Base-by-base conservation (phyloP, 2,888 invertebrate genomes). In the Ichneumoninae sp. region DNA sequence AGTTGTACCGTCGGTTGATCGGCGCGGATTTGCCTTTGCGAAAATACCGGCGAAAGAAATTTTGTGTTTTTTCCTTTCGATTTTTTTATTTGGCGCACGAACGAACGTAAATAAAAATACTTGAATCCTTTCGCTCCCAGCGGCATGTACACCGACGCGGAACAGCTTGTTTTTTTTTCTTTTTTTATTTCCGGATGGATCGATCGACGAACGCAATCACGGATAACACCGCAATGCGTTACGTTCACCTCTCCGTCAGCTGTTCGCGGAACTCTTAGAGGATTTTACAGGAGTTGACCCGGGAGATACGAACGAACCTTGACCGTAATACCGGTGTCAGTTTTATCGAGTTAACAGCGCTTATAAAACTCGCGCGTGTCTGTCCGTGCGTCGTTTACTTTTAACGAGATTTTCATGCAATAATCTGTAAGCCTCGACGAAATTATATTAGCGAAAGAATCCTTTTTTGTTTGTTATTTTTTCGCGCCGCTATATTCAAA, bases 201-300 rank as follows among this genome's bases (percentile, higher is more conserved):
- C 78, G 80, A 84, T 81, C 68, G 62, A 1, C 26, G 40, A 50
- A 69, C 77, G 69, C 77, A 44, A 36, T 16, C 52, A 74, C 66
- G 66, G 71, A 19, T 40, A 19, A 75, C 62, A 62, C 82, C 79
- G 86, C 86, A 86, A 85, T 82, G 86, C 84, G 87, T 88, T 86
- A 86, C 82, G 84, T 86, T 84, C 82, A 78, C 82, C 76, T 57
- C 65, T 47, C 54, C 60, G 52, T 62, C 47, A 52, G 68, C 83
- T 82, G 81, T 75, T 47, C 13, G 44, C 13, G 66, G 72, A 50
- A 52, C 44, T 70, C 70, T 79, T 54, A 40, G 54, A 50, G 79
- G 82, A 69, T 90, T 89, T 89, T 85, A 79, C 87, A 80, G 83
- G 88, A 90, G 85, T 89, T 89, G 88, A 88, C 89, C 91, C 87